These are phyloP conservation scores for Ictidomys tridecemlineatus DNA, from an alignment of 2,113 vertebrate genomes.

Conservation along the genomic window DNA sequence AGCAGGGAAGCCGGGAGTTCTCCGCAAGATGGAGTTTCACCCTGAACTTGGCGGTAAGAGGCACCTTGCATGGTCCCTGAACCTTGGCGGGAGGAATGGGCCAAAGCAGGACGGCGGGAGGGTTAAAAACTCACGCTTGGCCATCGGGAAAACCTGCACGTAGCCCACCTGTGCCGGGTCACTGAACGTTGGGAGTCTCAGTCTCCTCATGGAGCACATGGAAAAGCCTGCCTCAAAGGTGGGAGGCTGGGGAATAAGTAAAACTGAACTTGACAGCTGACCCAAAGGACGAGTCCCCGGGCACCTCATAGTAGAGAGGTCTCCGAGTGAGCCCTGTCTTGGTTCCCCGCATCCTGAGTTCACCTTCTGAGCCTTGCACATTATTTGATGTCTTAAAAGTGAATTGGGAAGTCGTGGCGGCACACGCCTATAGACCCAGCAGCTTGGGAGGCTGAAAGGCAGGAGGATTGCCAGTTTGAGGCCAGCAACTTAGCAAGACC, in stretches of 20 bases:
- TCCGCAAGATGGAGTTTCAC: neutral
- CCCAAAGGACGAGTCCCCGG: neutral
- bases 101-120: neutral
- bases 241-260: neutral
- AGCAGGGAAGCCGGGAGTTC: neutral
- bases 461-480: no score
- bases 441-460: no score
- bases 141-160: neutral
- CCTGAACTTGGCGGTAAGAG: neutral
- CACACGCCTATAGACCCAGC: no score
- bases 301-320: neutral
- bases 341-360: neutral
- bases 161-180: neutral
- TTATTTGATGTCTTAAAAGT: neutral
- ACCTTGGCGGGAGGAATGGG: neutral
- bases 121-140: neutral
- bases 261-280: neutral
- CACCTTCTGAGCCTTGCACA: neutral
- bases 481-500: neutral
- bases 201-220: neutral
- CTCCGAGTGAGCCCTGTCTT: neutral
- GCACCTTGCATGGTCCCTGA: neutral
- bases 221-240: neutral
- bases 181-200: neutral
- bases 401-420: neutral